Percentiles rank a stretch among this genome's conserved stretches.
phyloP scores from a whole-genome alignment of 2,113 vertebrate species.

The Hirundichthys speculiger region DNA sequence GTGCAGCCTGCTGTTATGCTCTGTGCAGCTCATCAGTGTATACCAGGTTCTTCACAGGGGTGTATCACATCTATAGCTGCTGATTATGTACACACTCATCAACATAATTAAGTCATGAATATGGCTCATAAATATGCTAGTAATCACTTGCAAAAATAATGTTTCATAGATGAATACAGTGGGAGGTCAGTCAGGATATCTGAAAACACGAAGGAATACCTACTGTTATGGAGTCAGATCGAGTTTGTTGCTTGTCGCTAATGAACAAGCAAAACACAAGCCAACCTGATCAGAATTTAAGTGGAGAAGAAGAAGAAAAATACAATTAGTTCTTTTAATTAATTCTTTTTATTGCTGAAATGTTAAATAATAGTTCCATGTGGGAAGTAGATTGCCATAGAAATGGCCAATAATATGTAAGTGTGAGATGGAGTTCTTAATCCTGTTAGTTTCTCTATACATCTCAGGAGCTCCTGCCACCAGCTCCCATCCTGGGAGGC shows the following conservation, averaged over 20 bases:
- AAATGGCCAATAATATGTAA: constrained; percentile 71
- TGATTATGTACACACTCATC: constrained; percentile 16
- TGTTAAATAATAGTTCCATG: constrained; percentile 64
- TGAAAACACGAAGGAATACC: constrained; percentile 49
- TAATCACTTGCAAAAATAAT: constrained; percentile 10
- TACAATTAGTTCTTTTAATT: constrained; percentile 48
- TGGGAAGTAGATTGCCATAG: constrained; percentile 78
- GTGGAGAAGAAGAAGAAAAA: constrained; percentile 21
- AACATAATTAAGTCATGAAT: constrained; percentile 15
- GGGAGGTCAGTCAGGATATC: constrained; percentile 7
- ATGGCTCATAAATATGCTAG: constrained; percentile 3
- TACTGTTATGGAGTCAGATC: constrained; percentile 33
- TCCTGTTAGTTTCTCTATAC: constrained; percentile 70
- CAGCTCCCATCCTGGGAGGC: constrained; percentile 51
- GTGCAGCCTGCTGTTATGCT: neutral
- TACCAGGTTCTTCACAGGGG: neutral
- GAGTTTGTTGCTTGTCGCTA: constrained; percentile 46
- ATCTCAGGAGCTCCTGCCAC: constrained; percentile 48
- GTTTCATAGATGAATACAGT: neutral
- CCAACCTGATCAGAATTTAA: constrained; percentile 67
- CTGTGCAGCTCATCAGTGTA: constrained; percentile 1
- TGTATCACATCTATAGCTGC: constrained; percentile 6
- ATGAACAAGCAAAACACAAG: constrained; percentile 48
- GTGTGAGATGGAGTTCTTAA: constrained; percentile 65
- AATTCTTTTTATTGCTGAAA: constrained; percentile 68